A percentile compares a stretch with the other conserved stretches of the same genome.
phyloP scores from a whole-genome alignment of 1,140 invertebrate species.

The Drosophila melanogaster region DNA sequence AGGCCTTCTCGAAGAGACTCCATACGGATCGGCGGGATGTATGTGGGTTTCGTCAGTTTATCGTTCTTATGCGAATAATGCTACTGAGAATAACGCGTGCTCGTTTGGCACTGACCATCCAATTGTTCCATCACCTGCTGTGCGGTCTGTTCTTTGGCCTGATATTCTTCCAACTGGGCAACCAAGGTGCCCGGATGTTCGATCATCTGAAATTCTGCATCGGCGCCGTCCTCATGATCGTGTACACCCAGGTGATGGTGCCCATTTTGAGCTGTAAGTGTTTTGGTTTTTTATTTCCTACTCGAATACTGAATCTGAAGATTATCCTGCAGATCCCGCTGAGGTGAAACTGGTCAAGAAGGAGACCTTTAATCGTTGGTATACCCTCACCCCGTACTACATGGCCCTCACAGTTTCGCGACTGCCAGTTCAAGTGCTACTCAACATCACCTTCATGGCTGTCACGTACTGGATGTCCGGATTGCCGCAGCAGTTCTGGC shows the following conservation, averaged over 20 bases:
- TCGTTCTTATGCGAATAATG: conserved; percentile 76
- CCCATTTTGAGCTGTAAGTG: conserved; percentile 87
- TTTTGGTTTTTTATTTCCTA: rapidly evolving
- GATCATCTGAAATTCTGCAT: conserved; percentile 89
- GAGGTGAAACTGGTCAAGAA: conserved; percentile 92
- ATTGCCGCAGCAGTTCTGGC: conserved; percentile 85
- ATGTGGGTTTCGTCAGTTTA: conserved; percentile 73
- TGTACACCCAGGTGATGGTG: conserved; percentile 88
- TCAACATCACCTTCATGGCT: conserved; percentile 87
- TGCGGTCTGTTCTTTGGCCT: conserved; percentile 85
- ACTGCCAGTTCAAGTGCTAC: conserved; percentile 86
- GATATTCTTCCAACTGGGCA: conserved; percentile 87
- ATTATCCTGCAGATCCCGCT: conserved; percentile 88
- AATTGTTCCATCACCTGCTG: conserved; percentile 87
- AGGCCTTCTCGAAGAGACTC: conserved; percentile 63
- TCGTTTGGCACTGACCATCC: conserved; percentile 86
- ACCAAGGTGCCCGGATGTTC: conserved; percentile 88
- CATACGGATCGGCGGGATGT: conserved; percentile 54
- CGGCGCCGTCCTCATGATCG: conserved; percentile 87
- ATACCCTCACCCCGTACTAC: conserved; percentile 91
- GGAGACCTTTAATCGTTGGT: conserved; percentile 94
- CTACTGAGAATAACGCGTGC: conserved; percentile 75
- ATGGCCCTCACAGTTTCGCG: conserved; percentile 90
- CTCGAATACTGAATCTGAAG: neutral
- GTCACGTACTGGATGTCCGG: conserved; percentile 87